A percentile compares a stretch with the other conserved stretches of the same genome.
These are phyloP conservation scores for Rhipidura dahli DNA, from an alignment of 2,113 vertebrate genomes.

Conservation along the genomic window DNA sequence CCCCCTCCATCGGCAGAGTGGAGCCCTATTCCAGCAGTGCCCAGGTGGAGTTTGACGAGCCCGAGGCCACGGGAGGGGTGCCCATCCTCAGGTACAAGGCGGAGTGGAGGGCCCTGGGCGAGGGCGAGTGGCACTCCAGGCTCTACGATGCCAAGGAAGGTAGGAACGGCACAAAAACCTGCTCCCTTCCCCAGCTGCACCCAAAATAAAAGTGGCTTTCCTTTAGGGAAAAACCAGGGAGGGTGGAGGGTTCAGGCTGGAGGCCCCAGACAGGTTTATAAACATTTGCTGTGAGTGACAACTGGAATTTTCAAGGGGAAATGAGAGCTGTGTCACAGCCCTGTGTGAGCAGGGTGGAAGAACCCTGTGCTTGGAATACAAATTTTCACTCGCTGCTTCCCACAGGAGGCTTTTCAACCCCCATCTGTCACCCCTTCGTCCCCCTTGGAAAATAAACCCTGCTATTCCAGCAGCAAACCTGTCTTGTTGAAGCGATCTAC, in stretches of 20 bases:
- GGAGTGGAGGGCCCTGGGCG: conserved; percentile 80
- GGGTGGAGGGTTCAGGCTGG: background rate
- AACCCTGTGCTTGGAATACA: background rate
- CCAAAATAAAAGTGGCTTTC: background rate
- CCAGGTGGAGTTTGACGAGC: conserved; percentile 87
- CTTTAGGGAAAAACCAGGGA: background rate
- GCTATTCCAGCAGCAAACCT: background rate
- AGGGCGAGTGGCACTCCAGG: conserved; percentile 78
- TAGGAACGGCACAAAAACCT: conserved; percentile 31
- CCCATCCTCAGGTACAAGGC: conserved; percentile 89
- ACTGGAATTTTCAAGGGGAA: background rate
- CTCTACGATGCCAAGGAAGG: conserved; percentile 85
- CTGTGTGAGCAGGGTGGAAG: background rate
- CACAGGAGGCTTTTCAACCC: background rate
- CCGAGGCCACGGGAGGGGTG: conserved; percentile 90
- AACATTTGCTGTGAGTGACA: background rate
- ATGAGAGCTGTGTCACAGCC: background rate
- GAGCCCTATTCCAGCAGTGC: conserved; percentile 93
- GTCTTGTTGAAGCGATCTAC: background rate
- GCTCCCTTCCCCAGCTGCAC: background rate
- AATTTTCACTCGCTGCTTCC: background rate
- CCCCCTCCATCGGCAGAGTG: conserved; percentile 84
- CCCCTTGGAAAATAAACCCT: background rate
- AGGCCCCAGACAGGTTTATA: background rate
- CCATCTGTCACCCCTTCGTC: background rate